These are phyloP conservation scores for Sussaba pulchella DNA, from an alignment of 2,888 invertebrate genomes.

Conservation along the genomic window DNA sequence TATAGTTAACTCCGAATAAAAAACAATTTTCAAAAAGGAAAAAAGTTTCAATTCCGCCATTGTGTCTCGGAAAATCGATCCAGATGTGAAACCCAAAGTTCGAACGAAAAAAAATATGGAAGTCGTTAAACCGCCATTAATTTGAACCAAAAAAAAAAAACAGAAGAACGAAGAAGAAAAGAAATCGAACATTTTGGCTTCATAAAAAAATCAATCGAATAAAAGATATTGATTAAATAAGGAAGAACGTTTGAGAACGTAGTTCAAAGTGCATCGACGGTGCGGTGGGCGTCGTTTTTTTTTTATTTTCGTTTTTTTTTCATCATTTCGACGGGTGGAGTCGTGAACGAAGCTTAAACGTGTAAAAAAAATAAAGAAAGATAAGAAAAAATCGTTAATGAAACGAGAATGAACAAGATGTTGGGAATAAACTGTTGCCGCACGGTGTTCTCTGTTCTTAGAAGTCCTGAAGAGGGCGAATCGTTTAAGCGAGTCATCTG, in stretches of 20 bases:
- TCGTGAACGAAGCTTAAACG: no score
- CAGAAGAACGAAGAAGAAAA: not conserved
- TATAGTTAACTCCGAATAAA: no score
- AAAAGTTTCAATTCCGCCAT: no score
- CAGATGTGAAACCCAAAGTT: not conserved
- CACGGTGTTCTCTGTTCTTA: conserved; percentile 81
- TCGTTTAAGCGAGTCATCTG: conserved; percentile 79
- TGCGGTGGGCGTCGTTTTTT: conserved; percentile 73
- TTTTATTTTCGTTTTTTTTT: conserved; percentile 74
- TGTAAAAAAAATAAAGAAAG: not conserved
- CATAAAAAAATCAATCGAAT: no score
- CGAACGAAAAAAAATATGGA: not conserved
- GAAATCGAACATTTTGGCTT: not conserved
- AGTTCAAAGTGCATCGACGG: conserved; percentile 65
- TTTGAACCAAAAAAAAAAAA: not conserved
- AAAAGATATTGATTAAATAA: no score
- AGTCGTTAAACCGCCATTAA: not conserved
- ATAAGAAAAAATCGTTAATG: conserved; percentile 37
- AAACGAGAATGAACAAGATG: conserved; percentile 79
- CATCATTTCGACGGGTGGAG: conserved; percentile 71
- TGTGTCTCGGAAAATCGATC: not conserved
- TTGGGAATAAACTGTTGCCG: conserved; percentile 80
- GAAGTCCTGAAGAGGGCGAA: conserved; percentile 82
- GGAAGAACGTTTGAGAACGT: conserved; percentile 13
- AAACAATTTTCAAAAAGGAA: no score